Evolutionary conservation across 2,797 vertebrate species (phyloP), one percentile per base, ranked within the genome.

Genomic region (Pseudocheirus occidentalis): DNA sequence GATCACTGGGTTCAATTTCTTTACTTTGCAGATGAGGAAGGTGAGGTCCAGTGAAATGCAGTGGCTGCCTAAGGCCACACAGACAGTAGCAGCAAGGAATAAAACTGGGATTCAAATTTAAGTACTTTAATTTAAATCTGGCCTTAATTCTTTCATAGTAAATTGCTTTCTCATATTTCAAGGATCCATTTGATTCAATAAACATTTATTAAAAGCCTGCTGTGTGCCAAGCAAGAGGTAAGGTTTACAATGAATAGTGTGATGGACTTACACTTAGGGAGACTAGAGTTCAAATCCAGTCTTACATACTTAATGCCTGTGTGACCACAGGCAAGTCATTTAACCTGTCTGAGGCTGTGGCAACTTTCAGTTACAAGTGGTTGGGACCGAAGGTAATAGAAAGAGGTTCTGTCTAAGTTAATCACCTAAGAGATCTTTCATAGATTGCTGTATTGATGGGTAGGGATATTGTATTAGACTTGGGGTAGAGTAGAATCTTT

Each of bases 131-230:
- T 18, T 46, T 46, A 87, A 87, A 87, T 55, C 52, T 58, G 62
- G 21, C 27, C 18, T 5, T 89, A 46, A 21, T 53, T 31, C 90
- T 31, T 4, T 29, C 66, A 10, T 28, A 29, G 1, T 31, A 28
- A 6, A 62, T 31, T 12, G 1, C n/a, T 6, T 10, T 50, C 24
- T 62, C 40, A 90, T n/a, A 55, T 5, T 56, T 46, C 29, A 14
- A 53, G 93, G 50, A 53, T 62, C 12, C 62, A 55, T 55, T 29
- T 53, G 81, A 87, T 92, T 94, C 91, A 93, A 90, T 52, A 66
- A 50, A 12, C 1, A 46, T 92, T 91, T 92, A 27, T 62, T 34
- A 16, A 93, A 66, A 91, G 46, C 31, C 55, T 93, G 4, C 53
- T 55, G 14, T 87, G 16, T 92, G 34, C 4, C 21, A 56, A 31